Percentiles rank a stretch among this genome's conserved stretches.
These are phyloP conservation scores for Brachionus sp. DNA, from an alignment of 1,140 invertebrate genomes.

Conservation along the genomic window DNA sequence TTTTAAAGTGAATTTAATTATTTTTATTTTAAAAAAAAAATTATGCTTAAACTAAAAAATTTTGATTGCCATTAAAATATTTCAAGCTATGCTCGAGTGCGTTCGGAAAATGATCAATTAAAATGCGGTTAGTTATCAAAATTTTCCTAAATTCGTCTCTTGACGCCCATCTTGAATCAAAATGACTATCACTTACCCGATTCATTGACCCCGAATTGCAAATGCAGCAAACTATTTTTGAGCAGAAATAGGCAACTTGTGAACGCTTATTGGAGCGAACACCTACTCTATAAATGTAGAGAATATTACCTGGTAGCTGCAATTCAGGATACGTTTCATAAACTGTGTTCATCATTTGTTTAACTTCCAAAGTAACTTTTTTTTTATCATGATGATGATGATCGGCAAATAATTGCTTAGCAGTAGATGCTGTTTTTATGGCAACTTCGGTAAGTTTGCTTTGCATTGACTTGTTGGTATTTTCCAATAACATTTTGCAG, in stretches of 20 bases:
- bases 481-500: neutral
- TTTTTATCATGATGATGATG: neutral
- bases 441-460: neutral
- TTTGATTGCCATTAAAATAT: conserved; percentile 35
- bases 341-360: conserved; percentile 5
- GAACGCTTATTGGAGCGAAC: neutral
- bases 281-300: conserved; percentile 24
- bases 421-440: neutral
- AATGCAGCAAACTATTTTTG: neutral
- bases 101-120: conserved; percentile 44
- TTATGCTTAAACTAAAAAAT: neutral
- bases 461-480: neutral
- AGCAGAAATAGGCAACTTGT: neutral
- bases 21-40: neutral
- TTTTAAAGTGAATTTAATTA: neutral
- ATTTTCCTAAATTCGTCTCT: conserved; percentile 44
- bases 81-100: conserved; percentile 11
- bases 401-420: neutral
- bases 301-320: conserved; percentile 30
- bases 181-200: neutral
- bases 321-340: conserved; percentile 31
- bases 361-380: neutral
- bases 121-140: conserved; percentile 38
- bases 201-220: neutral
- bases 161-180: conserved; percentile 31